Percentiles rank a stretch among this genome's conserved stretches.
phyloP scores from a whole-genome alignment of 92 coral and sea anemone species.

The Siderastrea radians region DNA sequence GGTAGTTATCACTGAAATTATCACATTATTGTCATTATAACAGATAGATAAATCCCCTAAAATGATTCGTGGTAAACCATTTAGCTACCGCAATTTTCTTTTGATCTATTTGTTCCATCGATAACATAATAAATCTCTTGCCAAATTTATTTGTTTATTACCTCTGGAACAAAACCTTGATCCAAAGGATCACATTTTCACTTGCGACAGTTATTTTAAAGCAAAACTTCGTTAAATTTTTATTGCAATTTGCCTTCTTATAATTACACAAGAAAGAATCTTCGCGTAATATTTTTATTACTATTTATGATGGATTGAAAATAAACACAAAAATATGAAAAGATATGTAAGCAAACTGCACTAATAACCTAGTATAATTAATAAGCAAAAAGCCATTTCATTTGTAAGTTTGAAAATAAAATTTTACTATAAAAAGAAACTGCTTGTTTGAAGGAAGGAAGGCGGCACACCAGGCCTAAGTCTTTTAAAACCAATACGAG shows the following conservation, averaged over 20 bases:
- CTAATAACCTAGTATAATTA: neutral
- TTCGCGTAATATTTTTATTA: conserved; percentile 13
- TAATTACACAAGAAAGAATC: conserved; percentile 15
- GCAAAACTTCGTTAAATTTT: conserved; percentile 24
- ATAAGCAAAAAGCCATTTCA: conserved; percentile 2
- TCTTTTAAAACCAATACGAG: neutral
- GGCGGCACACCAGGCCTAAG: neutral
- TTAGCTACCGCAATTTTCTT: neutral
- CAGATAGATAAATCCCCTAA: neutral
- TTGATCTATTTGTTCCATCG: neutral
- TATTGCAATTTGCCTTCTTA: conserved; percentile 11
- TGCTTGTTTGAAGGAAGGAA: neutral
- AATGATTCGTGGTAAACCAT: neutral
- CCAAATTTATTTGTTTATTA: neutral
- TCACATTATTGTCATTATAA: neutral
- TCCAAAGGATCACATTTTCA: neutral
- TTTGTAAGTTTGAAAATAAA: neutral
- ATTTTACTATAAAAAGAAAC: neutral
- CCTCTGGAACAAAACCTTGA: neutral
- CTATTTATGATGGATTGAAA: neutral
- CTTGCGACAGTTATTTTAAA: neutral
- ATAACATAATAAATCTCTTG: neutral
- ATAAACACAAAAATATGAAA: neutral
- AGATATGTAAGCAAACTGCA: neutral
- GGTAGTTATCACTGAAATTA: neutral